These are phyloP conservation scores for Mechanitis messenoides DNA, from an alignment of 2,888 invertebrate species.

Conservation along the genomic window DNA sequence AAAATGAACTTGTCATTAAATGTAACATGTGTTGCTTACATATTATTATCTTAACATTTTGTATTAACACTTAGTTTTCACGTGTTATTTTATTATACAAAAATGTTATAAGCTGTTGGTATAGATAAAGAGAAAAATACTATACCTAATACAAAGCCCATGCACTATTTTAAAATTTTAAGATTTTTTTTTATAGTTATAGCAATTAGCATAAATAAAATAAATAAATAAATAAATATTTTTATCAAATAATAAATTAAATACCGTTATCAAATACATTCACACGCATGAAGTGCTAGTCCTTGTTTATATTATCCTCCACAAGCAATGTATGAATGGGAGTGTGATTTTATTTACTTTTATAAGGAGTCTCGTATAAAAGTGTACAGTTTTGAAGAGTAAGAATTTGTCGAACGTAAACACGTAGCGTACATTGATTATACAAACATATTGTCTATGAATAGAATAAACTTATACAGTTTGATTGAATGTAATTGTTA, in stretches of 20 bases:
- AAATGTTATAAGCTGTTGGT: too few relatives aligned
- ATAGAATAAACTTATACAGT: not conserved
- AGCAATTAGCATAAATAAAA: too few relatives aligned
- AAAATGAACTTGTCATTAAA: too few relatives aligned
- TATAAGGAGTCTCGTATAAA: conserved; percentile 59
- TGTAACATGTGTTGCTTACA: too few relatives aligned
- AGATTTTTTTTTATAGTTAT: too few relatives aligned
- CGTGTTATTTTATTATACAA: too few relatives aligned
- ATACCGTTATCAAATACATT: conserved; percentile 9
- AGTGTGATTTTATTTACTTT: conserved; percentile 71
- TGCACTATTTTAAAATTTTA: too few relatives aligned
- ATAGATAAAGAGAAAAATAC: too few relatives aligned
- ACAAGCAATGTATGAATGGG: conserved; percentile 60
- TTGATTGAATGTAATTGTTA: conserved; percentile 3
- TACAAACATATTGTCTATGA: conserved; percentile 15
- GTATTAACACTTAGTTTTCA: too few relatives aligned
- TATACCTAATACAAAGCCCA: too few relatives aligned
- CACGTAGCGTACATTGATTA: conserved; percentile 36
- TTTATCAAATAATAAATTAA: not conserved
- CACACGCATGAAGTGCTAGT: conserved; percentile 6
- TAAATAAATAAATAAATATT: too few relatives aligned
- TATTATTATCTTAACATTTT: too few relatives aligned
- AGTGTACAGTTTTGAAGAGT: conserved; percentile 53
- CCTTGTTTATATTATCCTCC: conserved; percentile 35
- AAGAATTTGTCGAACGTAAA: conserved; percentile 57